phyloP scores from a whole-genome alignment of 2,113 vertebrate genomes.

The Struthio camelus region DNA sequence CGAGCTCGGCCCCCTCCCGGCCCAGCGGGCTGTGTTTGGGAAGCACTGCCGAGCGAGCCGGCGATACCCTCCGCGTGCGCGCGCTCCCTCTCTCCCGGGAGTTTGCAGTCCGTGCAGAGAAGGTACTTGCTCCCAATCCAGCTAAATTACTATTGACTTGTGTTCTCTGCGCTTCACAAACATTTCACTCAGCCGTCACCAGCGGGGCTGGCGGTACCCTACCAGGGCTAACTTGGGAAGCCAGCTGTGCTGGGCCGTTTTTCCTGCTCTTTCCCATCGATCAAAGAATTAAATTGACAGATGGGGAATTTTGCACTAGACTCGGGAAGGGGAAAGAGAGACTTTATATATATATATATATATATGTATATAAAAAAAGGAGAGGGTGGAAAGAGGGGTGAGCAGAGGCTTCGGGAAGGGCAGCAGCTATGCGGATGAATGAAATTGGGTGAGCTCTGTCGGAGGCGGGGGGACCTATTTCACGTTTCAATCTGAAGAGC shows the following conservation, averaged over 20 bases:
- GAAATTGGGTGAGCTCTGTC: background rate
- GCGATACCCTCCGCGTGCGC: background rate
- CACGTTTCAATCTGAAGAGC: background rate
- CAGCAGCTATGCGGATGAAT: background rate
- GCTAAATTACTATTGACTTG: slow-evolving; percentile 79
- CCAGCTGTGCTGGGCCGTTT: slow-evolving; percentile 74
- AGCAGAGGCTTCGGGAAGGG: background rate
- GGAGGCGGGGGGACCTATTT: background rate
- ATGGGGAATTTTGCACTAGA: slow-evolving; percentile 35
- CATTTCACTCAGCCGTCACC: slow-evolving; percentile 66
- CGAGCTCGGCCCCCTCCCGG: background rate
- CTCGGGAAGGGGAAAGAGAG: slow-evolving; percentile 26
- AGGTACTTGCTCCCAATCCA: slow-evolving; percentile 73
- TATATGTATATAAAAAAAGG: too few relatives aligned
- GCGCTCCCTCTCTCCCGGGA: slow-evolving; percentile 22
- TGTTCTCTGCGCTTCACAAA: slow-evolving; percentile 75
- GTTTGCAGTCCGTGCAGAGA: slow-evolving; percentile 62
- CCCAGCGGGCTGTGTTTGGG: background rate
- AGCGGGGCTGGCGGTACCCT: slow-evolving; percentile 60
- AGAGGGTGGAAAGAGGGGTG: background rate
- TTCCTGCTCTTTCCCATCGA: slow-evolving; percentile 75
- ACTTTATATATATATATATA: too few relatives aligned
- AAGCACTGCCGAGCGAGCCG: background rate
- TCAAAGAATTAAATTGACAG: slow-evolving; percentile 79
- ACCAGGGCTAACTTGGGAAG: slow-evolving; percentile 74